phyloP scores from a whole-genome alignment of 2,113 vertebrate genomes.

The Gulo gulo region DNA sequence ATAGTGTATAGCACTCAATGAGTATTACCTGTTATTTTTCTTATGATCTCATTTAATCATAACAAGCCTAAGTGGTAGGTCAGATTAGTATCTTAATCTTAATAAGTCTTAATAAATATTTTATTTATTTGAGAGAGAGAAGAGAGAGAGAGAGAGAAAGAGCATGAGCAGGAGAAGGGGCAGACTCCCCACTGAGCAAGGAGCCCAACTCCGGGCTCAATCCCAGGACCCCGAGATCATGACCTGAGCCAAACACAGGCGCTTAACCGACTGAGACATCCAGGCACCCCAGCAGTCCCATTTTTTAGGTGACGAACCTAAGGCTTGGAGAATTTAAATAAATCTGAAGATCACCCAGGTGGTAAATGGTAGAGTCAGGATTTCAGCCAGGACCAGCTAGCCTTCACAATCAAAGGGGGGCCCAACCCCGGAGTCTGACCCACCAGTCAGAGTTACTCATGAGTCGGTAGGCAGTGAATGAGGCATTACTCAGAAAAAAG shows the following conservation, averaged over 20 bases:
- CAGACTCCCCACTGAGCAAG: neutral
- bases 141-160: neutral
- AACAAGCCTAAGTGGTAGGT: neutral
- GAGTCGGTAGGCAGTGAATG: neutral
- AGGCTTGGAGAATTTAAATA: neutral
- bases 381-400: neutral
- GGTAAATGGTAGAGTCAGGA: neutral
- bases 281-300: neutral
- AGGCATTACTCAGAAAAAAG: neutral
- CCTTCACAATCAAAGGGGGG: neutral
- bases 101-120: no score
- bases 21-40: neutral
- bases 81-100: neutral
- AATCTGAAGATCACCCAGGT: neutral
- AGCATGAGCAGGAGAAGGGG: neutral
- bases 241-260: neutral
- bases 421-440: no score
- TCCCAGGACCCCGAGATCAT: neutral
- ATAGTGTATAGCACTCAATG: neutral
- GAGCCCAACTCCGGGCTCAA: accelerated
- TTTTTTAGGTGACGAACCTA: neutral
- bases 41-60: neutral
- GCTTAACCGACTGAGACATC: neutral
- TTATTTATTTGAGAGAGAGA: neutral
- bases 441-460: neutral